Evolutionary conservation across 2,113 vertebrate species (phyloP).

Genomic region (Alosa alosa): DNA sequence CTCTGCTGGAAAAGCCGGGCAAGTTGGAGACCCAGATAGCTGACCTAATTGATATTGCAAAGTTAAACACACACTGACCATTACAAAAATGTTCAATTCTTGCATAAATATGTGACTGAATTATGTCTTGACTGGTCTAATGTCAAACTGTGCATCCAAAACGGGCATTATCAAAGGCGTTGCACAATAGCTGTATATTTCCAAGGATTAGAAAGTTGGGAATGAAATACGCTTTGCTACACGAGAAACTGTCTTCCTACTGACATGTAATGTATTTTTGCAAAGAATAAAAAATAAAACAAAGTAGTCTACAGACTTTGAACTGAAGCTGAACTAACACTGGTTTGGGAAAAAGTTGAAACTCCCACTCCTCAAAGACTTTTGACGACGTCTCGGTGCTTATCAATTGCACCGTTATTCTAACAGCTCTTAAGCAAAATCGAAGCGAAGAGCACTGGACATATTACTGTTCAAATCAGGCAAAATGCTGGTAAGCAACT

Average conservation of each 20-base stretch:
- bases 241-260: background rate
- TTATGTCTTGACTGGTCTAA: background rate
- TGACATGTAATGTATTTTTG: background rate
- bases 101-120: background rate
- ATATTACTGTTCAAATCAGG: background rate
- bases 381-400: slow-evolving; percentile 8
- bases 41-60: background rate
- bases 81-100: background rate
- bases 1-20: background rate
- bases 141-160: background rate
- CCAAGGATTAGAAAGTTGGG: background rate
- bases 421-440: background rate
- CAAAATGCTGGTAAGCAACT: background rate
- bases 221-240: background rate
- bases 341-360: background rate
- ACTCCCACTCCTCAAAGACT: slow-evolving; percentile 1
- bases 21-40: background rate
- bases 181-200: background rate
- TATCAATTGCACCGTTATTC: slow-evolving; percentile 14
- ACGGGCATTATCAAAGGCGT: background rate
- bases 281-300: background rate
- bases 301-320: background rate
- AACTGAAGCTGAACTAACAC: background rate
- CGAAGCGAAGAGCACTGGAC: background rate
- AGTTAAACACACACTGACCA: background rate